Conservation (phyloP, 2,797 vertebrate genomes). For the Fistularia tabacaria region DNA sequence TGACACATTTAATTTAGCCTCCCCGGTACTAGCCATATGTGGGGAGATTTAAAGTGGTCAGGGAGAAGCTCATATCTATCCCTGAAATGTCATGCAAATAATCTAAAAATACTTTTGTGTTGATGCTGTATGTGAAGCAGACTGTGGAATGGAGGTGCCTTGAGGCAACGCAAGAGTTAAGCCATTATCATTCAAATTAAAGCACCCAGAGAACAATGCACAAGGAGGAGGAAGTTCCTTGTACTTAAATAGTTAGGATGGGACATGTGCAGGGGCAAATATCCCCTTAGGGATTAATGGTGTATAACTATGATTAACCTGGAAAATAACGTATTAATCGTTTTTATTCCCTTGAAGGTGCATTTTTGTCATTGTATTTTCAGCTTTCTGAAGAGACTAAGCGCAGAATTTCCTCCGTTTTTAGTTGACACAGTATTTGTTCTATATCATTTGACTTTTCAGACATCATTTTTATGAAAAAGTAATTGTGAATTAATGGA, state of each 20-base stretch:
- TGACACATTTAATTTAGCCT: conserved; percentile 28
- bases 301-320: conserved; percentile 4
- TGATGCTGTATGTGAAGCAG: conserved; percentile 25
- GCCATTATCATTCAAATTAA: conserved; percentile 33
- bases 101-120: conserved; percentile 30
- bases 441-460: no score
- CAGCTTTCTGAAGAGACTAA: no score
- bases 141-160: conserved; percentile 28
- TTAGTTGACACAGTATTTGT: no score
- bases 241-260: conserved; percentile 26
- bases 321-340: no score
- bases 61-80: conserved; percentile 13
- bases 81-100: conserved; percentile 24
- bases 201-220: conserved; percentile 4
- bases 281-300: conserved; percentile 17
- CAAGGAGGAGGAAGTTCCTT: conserved; percentile 17
- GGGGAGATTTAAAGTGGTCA: conserved; percentile 9
- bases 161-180: conserved; percentile 36
- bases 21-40: conserved; percentile 1
- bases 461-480: no score
- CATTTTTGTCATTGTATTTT: no score
- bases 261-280: conserved; percentile 24
- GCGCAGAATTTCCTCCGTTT: no score
- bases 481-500: no score
- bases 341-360: no score